Conservation (phyloP, 2,113 vertebrate species). For the Genyomyrus donnyi region DNA sequence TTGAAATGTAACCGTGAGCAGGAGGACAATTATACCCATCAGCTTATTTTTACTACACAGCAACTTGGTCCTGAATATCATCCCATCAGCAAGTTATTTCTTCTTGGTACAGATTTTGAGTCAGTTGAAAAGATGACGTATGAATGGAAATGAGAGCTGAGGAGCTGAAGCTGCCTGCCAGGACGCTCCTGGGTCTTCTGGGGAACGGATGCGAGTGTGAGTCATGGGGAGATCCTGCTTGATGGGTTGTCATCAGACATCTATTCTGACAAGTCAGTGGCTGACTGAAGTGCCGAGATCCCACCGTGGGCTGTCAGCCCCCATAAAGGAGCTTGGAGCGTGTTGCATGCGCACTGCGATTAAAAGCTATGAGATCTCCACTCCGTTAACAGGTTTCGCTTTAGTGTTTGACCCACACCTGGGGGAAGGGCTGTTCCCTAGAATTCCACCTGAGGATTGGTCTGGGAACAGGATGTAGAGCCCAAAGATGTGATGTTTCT, state of each 20-base stretch:
- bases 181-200: neutral
- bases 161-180: neutral
- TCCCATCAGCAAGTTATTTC: neutral
- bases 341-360: neutral
- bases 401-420: neutral
- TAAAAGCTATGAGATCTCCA: neutral
- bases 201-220: neutral
- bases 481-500: neutral
- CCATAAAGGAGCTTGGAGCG: neutral
- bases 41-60: constrained; percentile 56
- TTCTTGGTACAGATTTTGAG: neutral
- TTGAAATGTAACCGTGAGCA: constrained; percentile 40
- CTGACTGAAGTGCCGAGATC: neutral
- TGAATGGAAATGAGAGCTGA: neutral
- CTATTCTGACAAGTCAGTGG: constrained; percentile 6
- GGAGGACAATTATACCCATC: neutral
- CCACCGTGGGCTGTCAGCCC: neutral
- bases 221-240: constrained; percentile 8
- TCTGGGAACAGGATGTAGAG: neutral
- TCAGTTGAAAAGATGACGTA: neutral
- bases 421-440: neutral
- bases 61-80: neutral
- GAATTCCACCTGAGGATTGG: neutral
- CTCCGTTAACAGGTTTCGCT: neutral
- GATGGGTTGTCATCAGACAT: constrained; percentile 10